These are phyloP conservation scores for Muscicapa adusta DNA, from an alignment of 2,113 vertebrate genomes.

Conservation along the genomic window DNA sequence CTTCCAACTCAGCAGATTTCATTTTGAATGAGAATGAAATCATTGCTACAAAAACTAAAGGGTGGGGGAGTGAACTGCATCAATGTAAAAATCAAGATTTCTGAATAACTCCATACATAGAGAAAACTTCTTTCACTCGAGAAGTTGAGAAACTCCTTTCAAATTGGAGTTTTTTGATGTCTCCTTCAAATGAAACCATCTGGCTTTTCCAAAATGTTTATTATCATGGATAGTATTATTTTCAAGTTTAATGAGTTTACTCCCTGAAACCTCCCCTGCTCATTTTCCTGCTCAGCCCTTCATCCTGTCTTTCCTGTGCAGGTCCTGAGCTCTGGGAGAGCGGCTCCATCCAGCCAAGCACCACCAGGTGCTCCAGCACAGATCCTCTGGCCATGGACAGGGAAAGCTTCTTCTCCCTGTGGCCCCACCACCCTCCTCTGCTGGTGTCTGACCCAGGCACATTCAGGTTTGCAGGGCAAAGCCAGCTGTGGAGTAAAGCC, in stretches of 20 bases:
- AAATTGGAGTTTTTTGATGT: background rate
- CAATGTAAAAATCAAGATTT: background rate
- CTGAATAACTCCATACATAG: background rate
- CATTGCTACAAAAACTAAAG: background rate
- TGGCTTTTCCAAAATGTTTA: constrained; percentile 1
- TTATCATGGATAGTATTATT: background rate
- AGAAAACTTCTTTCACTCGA: background rate
- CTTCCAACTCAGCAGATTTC: background rate
- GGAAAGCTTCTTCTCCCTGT: accelerated
- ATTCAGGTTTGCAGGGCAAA: accelerated
- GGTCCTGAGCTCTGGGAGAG: background rate
- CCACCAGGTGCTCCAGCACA: accelerated
- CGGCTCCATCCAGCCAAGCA: accelerated
- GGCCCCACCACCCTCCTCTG: accelerated
- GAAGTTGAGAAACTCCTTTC: background rate
- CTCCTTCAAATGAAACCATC: background rate
- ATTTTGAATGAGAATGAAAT: background rate
- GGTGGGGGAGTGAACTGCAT: background rate
- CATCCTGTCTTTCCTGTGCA: accelerated
- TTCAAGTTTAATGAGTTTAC: background rate
- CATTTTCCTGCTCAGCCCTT: background rate
- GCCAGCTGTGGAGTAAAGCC: too few species aligned
- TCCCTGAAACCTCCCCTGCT: background rate
- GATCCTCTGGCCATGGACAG: accelerated
- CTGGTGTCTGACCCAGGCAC: accelerated